phyloP scores from a whole-genome alignment of 2,797 vertebrate genomes.

The Tenualosa thibaudeaui region DNA sequence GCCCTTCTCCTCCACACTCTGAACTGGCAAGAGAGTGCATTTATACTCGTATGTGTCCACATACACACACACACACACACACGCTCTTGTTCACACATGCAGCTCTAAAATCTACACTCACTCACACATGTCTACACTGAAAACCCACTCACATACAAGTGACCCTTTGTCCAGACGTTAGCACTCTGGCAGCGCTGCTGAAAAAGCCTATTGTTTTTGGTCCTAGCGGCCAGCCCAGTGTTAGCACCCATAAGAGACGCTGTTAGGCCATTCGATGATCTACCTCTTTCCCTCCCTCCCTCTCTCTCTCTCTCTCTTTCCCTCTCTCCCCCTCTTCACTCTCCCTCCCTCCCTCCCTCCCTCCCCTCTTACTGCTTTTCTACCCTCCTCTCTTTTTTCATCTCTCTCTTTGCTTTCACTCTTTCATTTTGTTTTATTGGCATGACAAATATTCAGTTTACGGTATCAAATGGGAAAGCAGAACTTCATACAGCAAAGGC shows the following conservation, averaged over 20 bases:
- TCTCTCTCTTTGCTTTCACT: not conserved
- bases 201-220: slow-evolving; percentile 2
- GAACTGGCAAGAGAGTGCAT: not conserved
- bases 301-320: not conserved
- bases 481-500: too few relatives aligned
- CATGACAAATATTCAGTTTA: too few relatives aligned
- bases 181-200: not conserved
- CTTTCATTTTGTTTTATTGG: not conserved
- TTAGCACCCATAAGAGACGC: not conserved
- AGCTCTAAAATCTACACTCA: not conserved
- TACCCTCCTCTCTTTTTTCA: not conserved
- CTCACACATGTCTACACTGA: not conserved
- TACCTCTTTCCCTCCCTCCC: not conserved
- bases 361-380: not conserved
- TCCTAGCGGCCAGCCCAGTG: not conserved
- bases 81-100: not conserved
- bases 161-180: slow-evolving; percentile 5
- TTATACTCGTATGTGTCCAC: not conserved
- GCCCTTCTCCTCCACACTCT: slow-evolving; percentile 23
- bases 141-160: not conserved
- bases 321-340: not conserved
- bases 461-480: too few relatives aligned
- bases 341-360: not conserved
- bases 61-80: not conserved
- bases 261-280: not conserved